Base-by-base conservation (phyloP, 2,113 vertebrate genomes). In the Psettodes erumei region DNA sequence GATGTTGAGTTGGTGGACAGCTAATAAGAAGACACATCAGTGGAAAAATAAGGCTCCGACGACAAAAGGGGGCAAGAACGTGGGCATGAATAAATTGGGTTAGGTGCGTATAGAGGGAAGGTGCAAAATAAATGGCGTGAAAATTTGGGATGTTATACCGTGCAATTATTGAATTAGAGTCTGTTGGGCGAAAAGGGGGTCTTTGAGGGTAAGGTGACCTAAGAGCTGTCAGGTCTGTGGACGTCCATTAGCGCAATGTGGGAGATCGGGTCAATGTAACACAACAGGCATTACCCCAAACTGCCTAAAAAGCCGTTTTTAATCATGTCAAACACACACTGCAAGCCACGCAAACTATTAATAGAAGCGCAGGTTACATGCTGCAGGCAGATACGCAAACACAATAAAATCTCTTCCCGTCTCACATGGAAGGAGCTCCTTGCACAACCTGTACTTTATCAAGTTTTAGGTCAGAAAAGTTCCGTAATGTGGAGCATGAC, bases 281-380 rank as follows among this genome's bases (percentile, higher is more conserved):
- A 51, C 62, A 77, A 65, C 28, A 72, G n/a, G 38, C 77, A 82
- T 78, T 83, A 75, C 33, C 77, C 65, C 32, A 37, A 73, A 86
- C 53, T 38, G 47, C 71, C n/a, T 85, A 84, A 90, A 84, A 87
- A 89, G 76, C 62, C 81, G 61, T 33, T 69, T 71, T 78, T 62
- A 40, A 83, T 84, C 69, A 90, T 25, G 55, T 88, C 82, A 86
- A 88, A 75, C 68, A 70, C 66, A 82, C 51, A 56, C 55, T 35
- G 76, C 28, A 32, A 82, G 63, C 56, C 30, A 69, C 3, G 2
- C 21, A 33, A 55, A 50, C 82, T 91, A 87, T 91, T 90, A 76
- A 87, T 75, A 91, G 83, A 71, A 43, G 27, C 25, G 3, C 58
- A 71, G 37, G 60, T 79, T 77, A 47, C 3, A 32, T 32, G 71